These are phyloP conservation scores for Brachypalpus laphriformis DNA, from an alignment of 2,888 invertebrate genomes.

Conservation along the genomic window DNA sequence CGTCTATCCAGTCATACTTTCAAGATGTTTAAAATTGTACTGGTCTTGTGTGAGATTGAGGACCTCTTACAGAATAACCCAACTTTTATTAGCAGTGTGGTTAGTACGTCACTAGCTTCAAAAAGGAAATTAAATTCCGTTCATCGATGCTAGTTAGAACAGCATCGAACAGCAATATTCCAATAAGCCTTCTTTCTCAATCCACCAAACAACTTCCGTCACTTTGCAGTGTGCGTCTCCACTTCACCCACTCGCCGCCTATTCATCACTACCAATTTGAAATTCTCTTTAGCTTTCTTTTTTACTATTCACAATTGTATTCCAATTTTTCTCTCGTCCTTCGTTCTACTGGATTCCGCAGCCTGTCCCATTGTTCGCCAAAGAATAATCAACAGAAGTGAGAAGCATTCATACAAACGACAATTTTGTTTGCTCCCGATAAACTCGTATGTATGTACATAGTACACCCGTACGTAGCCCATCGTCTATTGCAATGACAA, in stretches of 20 bases:
- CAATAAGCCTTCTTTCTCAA: not conserved
- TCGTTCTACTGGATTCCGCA: not conserved
- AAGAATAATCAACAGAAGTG: constrained; percentile 51
- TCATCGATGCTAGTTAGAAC: not conserved
- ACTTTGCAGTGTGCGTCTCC: constrained; percentile 5
- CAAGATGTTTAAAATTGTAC: too few species aligned
- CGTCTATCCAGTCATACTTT: too few species aligned
- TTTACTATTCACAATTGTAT: constrained; percentile 39
- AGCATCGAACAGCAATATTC: not conserved
- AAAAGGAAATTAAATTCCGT: not conserved
- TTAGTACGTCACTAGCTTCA: not conserved
- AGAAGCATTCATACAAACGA: constrained; percentile 26
- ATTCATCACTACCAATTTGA: constrained; percentile 19
- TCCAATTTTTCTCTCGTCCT: constrained; percentile 16
- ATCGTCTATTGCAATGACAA: constrained; percentile 55
- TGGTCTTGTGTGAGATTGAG: too few species aligned
- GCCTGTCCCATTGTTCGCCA: constrained; percentile 35
- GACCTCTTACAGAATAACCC: too few species aligned
- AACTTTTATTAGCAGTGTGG: too few species aligned
- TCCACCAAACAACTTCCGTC: not conserved
- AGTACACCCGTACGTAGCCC: constrained; percentile 1
- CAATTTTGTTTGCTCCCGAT: constrained; percentile 50
- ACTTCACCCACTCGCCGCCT: not conserved
- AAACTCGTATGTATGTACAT: not conserved
- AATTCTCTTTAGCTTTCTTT: constrained; percentile 15